Base-by-base conservation (phyloP, 2,888 invertebrate species). In the Synanthedon tipuliformis region DNA sequence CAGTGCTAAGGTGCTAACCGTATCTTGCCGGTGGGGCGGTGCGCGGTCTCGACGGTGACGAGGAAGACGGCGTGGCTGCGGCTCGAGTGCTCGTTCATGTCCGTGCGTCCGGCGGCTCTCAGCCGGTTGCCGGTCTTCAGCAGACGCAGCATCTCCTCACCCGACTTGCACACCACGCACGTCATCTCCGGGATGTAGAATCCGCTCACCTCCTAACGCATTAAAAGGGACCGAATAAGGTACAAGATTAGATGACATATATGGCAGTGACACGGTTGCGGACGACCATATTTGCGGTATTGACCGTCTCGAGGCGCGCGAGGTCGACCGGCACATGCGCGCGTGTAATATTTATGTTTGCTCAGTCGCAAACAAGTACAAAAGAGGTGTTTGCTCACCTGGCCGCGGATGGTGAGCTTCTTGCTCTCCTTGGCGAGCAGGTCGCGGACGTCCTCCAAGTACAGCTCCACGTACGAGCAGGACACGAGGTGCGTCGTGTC, bases 51-150 rank as follows among this genome's bases (percentile, higher is more conserved):
- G 50, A 99, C 94, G 52, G 97, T 97, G 64, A 99, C 96, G 77
- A 98, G 94, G 81, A 99, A 99, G 61, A 99, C 98, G 53, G 99
- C 99, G 88, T 99, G 99, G 50, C 97, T 97, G 58, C 99, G 89
- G 45, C 98, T 98, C 67, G 97, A 98, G 82, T 98, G 98, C 79
- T 97, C 97, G 87, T 99, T 99, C 98, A 98, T 98, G 78, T 98
- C 95, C 52, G 98, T 98, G 57, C 95, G 93, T 27, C 95, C 99
- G 51, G 97, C 94, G n/a, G 97, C 95, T 65, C 99, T 91, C 83
- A 97, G 95, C 65, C 93, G 91, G 82, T 98, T 98, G 52, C 99
- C 99, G 50, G 93, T 89, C 62, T 92, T 91, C 98, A 99, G 97
- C 49, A 98, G 93, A 65, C 94, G 93, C 61, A 96, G 91, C 89